phyloP scores from a whole-genome alignment of 1,140 invertebrate genomes.

The Bemisia tabaci region DNA sequence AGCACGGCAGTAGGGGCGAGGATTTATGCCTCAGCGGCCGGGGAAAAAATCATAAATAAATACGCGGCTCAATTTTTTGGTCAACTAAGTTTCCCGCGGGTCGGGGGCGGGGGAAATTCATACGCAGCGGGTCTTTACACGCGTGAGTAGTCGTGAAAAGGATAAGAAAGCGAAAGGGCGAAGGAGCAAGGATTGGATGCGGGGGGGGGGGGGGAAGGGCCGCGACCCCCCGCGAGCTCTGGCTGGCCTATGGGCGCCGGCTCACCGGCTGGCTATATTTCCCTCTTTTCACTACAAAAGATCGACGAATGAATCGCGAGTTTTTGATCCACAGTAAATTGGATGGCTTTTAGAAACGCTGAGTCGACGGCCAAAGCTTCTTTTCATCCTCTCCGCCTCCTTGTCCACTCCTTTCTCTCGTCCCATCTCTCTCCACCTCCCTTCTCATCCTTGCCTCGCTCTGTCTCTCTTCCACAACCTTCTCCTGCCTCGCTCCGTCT shows the following conservation, averaged over 20 bases:
- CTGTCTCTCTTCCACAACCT: not conserved
- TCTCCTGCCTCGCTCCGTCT: not conserved
- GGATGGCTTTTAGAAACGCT: constrained; percentile 12
- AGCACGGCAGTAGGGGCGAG: no score
- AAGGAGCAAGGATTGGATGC: not conserved
- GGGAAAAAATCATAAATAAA: not conserved
- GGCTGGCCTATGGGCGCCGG: not conserved
- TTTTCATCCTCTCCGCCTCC: not conserved
- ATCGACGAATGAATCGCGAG: constrained; percentile 5
- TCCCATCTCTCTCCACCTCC: not conserved
- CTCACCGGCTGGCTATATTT: not conserved
- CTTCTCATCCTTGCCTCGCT: not conserved
- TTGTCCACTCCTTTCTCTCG: not conserved
- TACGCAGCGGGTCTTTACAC: not conserved
- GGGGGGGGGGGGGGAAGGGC: not conserved
- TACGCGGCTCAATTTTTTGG: constrained; percentile 13
- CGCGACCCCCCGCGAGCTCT: not conserved
- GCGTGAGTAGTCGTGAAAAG: not conserved
- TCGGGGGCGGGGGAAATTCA: not conserved
- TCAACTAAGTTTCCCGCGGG: constrained; percentile 8
- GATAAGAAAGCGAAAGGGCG: not conserved
- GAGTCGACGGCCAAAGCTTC: constrained; percentile 8
- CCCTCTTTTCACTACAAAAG: constrained; percentile 1
- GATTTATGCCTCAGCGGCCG: not conserved
- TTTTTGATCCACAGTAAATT: constrained; percentile 16